Percentiles rank a stretch among this genome's conserved stretches.
phyloP scores from a whole-genome alignment of 2,113 vertebrate genomes.

The Ptilonorhynchus violaceus region DNA sequence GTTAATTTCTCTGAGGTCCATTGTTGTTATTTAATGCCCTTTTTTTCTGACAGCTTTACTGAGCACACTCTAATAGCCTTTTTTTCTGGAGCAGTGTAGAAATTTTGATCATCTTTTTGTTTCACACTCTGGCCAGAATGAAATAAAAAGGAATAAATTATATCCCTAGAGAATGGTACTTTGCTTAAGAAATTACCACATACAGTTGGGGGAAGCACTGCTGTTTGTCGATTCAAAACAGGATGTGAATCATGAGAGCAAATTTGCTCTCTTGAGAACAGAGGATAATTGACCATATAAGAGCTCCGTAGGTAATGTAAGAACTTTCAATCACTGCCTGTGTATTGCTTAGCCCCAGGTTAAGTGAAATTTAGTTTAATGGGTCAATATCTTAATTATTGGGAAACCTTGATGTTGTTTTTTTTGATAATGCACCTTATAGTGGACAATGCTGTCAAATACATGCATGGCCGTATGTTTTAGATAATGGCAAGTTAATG shows the following conservation, averaged over 20 bases:
- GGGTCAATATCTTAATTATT: not conserved
- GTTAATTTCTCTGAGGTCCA: slow-evolving; percentile 73
- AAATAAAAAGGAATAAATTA: not conserved
- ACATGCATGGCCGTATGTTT: not conserved
- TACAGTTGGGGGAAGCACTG: not conserved
- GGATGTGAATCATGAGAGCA: slow-evolving; percentile 21
- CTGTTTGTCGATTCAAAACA: slow-evolving; percentile 11
- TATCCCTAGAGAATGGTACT: not conserved
- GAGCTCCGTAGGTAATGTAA: not conserved
- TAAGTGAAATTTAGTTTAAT: not conserved
- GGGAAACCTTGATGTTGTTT: not conserved
- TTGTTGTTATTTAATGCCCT: slow-evolving; percentile 76
- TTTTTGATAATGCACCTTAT: not conserved
- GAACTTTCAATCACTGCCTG: slow-evolving; percentile 38
- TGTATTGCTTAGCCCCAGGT: not conserved
- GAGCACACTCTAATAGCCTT: not conserved
- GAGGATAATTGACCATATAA: not conserved
- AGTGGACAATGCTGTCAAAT: not conserved
- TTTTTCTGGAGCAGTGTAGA: not conserved
- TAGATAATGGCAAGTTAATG: not conserved
- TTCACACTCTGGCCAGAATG: not conserved
- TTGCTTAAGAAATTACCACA: not conserved
- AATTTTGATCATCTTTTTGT: not conserved
- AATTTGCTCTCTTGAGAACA: not conserved
- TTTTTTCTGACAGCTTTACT: slow-evolving; percentile 10